Evolutionary conservation across 1,140 invertebrate genomes (phyloP).

Genomic region (Caerostris darwini): DNA sequence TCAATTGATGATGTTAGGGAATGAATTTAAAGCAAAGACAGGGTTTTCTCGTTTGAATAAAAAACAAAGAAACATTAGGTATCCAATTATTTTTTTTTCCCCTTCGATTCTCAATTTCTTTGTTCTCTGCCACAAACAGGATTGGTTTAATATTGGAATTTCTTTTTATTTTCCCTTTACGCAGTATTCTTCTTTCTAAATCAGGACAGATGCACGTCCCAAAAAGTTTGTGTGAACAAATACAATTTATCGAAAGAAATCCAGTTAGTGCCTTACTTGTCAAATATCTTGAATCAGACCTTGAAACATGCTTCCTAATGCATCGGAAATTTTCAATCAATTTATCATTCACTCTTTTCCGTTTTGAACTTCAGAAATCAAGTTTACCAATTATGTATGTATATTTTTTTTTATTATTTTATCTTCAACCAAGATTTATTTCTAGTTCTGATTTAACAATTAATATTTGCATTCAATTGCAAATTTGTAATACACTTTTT

Average conservation of each 20-base stretch:
- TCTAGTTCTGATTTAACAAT: not conserved
- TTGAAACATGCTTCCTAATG: constrained; percentile 12
- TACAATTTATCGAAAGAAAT: constrained; percentile 58
- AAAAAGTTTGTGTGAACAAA: constrained; percentile 10
- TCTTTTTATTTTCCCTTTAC: not conserved
- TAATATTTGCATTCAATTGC: not conserved
- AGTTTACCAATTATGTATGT: not conserved
- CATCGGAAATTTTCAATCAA: constrained; percentile 13
- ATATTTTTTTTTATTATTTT: not conserved
- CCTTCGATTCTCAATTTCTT: not conserved
- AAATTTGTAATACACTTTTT: not conserved
- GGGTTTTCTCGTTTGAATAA: constrained; percentile 65
- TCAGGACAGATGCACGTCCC: constrained; percentile 6
- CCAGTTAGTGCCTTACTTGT: not conserved
- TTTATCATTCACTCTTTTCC: not conserved
- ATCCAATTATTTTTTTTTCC: constrained; percentile 47
- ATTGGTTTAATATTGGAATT: constrained; percentile 64
- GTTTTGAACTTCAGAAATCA: not conserved
- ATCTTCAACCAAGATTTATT: not conserved
- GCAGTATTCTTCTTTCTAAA: constrained; percentile 24
- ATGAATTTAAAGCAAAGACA: constrained; percentile 70
- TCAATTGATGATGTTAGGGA: constrained; percentile 70
- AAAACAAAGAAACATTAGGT: constrained; percentile 54
- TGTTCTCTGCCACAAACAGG: not conserved
- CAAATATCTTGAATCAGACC: constrained; percentile 56